phyloP scores from a whole-genome alignment of 1,140 invertebrate genomes.

The Frieseomelitta varia region DNA sequence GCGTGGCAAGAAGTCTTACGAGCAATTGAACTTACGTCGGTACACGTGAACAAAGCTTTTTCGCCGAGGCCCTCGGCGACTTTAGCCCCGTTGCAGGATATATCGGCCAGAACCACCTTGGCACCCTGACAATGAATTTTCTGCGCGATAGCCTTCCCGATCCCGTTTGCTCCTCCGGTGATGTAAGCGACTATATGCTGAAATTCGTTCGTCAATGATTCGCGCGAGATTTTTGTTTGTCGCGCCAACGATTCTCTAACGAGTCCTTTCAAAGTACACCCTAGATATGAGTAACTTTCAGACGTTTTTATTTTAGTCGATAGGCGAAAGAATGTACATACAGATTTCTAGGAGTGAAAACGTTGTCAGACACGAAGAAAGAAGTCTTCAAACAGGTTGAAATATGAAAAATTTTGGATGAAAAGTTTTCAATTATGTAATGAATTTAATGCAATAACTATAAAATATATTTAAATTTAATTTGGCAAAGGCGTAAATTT shows the following conservation, averaged over 20 bases:
- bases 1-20: not conserved
- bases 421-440: too few relatives aligned
- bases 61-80: conserved; percentile 61
- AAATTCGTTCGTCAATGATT: not conserved
- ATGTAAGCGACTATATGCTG: conserved; percentile 61
- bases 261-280: too few relatives aligned
- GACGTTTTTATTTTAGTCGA: too few relatives aligned
- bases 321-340: too few relatives aligned
- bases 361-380: too few relatives aligned
- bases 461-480: too few relatives aligned
- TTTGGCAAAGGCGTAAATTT: too few relatives aligned
- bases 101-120: conserved; percentile 64
- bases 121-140: conserved; percentile 60
- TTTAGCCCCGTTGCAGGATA: conserved; percentile 45
- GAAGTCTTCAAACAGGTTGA: not conserved
- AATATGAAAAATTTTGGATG: not conserved
- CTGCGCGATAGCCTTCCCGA: conserved; percentile 64
- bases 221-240: too few relatives aligned
- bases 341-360: too few relatives aligned
- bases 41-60: conserved; percentile 57
- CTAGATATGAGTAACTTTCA: too few relatives aligned
- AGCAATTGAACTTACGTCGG: conserved; percentile 60
- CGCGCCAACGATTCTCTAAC: too few relatives aligned
- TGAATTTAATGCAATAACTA: too few relatives aligned
- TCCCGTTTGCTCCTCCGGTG: conserved; percentile 66